phyloP scores from a whole-genome alignment of 2,113 vertebrate genomes.

The Turnix velox region DNA sequence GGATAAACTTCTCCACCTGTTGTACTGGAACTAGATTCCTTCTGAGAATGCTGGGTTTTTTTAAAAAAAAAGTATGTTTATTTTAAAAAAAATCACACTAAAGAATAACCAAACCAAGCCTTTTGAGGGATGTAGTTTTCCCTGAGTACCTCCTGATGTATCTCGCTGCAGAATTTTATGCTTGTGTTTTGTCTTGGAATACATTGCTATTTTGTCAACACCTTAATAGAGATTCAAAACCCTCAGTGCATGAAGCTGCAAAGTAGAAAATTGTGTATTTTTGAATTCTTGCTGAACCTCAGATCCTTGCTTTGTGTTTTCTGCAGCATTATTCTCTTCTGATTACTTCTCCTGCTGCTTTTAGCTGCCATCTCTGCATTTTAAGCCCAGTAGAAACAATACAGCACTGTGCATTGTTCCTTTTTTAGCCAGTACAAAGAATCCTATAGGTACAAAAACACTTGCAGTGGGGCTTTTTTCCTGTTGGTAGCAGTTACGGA shows the following conservation, averaged over 20 bases:
- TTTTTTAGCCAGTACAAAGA: neutral
- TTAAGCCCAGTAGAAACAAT: neutral
- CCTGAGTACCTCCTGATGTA: neutral
- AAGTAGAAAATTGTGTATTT: neutral
- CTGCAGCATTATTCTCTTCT: neutral
- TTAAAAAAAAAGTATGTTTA: neutral
- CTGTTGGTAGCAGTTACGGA: neutral
- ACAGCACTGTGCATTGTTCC: neutral
- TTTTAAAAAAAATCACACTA: neutral
- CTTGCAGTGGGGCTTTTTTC: neutral
- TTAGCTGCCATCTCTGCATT: neutral
- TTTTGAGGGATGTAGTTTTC: too few relatives aligned
- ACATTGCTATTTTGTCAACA: neutral
- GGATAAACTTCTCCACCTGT: neutral
- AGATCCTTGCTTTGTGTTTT: neutral
- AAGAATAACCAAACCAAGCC: neutral
- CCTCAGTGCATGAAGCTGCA: neutral
- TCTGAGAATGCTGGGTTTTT: neutral
- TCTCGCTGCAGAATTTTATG: neutral
- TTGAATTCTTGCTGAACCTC: neutral
- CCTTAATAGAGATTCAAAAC: neutral
- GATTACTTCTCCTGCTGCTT: neutral
- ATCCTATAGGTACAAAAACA: neutral
- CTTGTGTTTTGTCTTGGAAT: neutral
- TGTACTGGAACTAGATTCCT: neutral